These are phyloP conservation scores for Aphelocoma californica DNA, from an alignment of 2,797 vertebrate genomes.

Conservation along the genomic window DNA sequence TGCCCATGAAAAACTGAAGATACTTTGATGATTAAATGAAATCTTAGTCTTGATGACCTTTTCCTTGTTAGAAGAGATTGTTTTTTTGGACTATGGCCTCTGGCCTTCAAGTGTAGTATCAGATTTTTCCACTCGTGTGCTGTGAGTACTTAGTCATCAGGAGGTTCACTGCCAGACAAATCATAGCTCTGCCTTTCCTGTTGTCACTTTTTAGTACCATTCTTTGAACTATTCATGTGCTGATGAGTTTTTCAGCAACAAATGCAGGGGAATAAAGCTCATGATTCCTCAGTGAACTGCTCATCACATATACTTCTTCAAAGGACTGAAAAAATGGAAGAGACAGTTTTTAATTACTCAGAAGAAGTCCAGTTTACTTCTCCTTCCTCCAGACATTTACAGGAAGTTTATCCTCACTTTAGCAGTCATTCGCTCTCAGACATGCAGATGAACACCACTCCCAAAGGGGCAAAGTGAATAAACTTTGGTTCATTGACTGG, in stretches of 20 bases:
- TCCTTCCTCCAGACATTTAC: not conserved
- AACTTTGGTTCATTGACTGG: slow-evolving; percentile 45
- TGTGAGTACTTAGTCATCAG: slow-evolving; percentile 42
- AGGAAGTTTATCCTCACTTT: not conserved
- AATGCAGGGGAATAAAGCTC: not conserved
- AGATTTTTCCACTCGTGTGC: slow-evolving; percentile 51
- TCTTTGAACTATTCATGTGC: slow-evolving; percentile 40
- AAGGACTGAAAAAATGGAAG: not conserved
- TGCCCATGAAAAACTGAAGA: slow-evolving; percentile 23
- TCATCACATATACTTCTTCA: not conserved
- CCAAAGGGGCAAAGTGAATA: not conserved
- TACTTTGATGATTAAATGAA: slow-evolving; percentile 10
- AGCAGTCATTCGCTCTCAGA: not conserved
- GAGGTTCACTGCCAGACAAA: slow-evolving; percentile 17
- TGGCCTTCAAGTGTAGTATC: slow-evolving; percentile 30
- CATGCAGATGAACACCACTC: not conserved
- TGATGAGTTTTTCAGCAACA: slow-evolving; percentile 43
- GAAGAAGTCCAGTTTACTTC: not conserved
- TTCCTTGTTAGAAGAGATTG: slow-evolving; percentile 24
- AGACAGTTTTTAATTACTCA: not conserved
- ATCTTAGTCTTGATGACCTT: slow-evolving; percentile 53
- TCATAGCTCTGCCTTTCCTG: slow-evolving; percentile 52
- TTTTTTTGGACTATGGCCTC: slow-evolving; percentile 35
- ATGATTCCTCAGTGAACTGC: not conserved
- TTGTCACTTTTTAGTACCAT: slow-evolving; percentile 48